Evolutionary conservation across 2,888 invertebrate species (phyloP).

Genomic region (Brachynemurus nebulosus): DNA sequence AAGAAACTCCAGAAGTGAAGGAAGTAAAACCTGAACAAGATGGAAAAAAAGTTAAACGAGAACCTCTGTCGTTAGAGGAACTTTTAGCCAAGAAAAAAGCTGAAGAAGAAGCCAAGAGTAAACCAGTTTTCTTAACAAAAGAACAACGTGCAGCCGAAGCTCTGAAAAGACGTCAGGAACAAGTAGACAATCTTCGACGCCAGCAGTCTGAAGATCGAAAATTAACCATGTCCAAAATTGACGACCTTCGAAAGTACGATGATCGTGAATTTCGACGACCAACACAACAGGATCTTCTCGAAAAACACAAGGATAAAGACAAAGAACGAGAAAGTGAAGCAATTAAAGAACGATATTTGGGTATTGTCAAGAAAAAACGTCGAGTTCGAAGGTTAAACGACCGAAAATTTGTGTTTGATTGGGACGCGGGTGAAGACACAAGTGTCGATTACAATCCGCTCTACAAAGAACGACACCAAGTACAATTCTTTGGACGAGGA

Average conservation of each 20-base stretch:
- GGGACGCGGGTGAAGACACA: slow-evolving; percentile 99
- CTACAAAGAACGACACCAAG: slow-evolving; percentile 93
- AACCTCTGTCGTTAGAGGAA: slow-evolving; percentile 93
- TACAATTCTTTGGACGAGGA: slow-evolving; percentile 95
- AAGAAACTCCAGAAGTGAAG: slow-evolving; percentile 21
- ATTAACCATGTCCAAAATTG: slow-evolving; percentile 15
- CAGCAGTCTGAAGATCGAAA: slow-evolving; percentile 49
- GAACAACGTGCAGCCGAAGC: slow-evolving; percentile 89
- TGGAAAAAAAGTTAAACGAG: slow-evolving; percentile 42
- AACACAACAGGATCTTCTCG: slow-evolving; percentile 33
- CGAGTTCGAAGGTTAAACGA: slow-evolving; percentile 90
- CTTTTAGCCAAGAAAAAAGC: slow-evolving; percentile 90
- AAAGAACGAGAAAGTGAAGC: slow-evolving; percentile 90
- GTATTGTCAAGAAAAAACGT: slow-evolving; percentile 83
- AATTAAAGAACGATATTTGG: slow-evolving; percentile 89
- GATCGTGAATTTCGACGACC: slow-evolving; percentile 29
- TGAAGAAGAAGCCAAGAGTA: slow-evolving; percentile 86
- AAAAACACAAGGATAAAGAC: slow-evolving; percentile 55
- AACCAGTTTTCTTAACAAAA: slow-evolving; percentile 93
- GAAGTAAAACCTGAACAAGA: slow-evolving; percentile 29
- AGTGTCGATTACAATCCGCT: slow-evolving; percentile 93
- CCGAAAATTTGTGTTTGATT: slow-evolving; percentile 98
- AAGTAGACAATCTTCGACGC: slow-evolving; percentile 69
- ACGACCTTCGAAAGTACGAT: slow-evolving; percentile 25
- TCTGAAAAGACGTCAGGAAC: slow-evolving; percentile 73